These are phyloP conservation scores for Rhodeus uyekii DNA, from an alignment of 2,797 vertebrate species.

Conservation along the genomic window DNA sequence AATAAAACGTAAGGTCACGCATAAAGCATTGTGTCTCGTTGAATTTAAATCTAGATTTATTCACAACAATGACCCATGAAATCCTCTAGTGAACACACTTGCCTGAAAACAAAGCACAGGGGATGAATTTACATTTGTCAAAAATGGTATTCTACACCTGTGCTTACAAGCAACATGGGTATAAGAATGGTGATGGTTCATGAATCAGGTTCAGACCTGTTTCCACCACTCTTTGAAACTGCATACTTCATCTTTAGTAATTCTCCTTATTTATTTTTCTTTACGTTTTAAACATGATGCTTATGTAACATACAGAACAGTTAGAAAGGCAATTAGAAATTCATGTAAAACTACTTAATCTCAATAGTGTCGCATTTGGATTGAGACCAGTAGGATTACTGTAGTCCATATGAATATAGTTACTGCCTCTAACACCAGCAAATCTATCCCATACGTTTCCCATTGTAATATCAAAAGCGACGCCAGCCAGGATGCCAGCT, in stretches of 20 bases:
- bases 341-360: not conserved
- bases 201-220: too few species aligned
- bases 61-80: too few species aligned
- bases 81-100: too few species aligned
- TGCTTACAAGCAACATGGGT: not conserved
- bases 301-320: not conserved
- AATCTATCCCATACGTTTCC: not conserved
- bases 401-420: not conserved
- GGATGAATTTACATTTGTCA: too few species aligned
- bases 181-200: not conserved
- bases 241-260: not conserved
- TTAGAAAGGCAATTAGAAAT: not conserved
- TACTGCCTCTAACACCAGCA: not conserved
- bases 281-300: not conserved
- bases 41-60: too few species aligned
- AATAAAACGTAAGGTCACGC: too few species aligned
- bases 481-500: conserved; percentile 15
- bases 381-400: not conserved
- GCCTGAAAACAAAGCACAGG: too few species aligned
- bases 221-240: not conserved
- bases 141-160: too few species aligned
- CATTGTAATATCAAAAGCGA: conserved; percentile 17
- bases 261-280: not conserved
- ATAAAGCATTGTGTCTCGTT: too few species aligned
- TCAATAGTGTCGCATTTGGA: not conserved